Evolutionary conservation across 2,888 invertebrate genomes (phyloP).

Genomic region (Lepeophtheirus nordmannii): DNA sequence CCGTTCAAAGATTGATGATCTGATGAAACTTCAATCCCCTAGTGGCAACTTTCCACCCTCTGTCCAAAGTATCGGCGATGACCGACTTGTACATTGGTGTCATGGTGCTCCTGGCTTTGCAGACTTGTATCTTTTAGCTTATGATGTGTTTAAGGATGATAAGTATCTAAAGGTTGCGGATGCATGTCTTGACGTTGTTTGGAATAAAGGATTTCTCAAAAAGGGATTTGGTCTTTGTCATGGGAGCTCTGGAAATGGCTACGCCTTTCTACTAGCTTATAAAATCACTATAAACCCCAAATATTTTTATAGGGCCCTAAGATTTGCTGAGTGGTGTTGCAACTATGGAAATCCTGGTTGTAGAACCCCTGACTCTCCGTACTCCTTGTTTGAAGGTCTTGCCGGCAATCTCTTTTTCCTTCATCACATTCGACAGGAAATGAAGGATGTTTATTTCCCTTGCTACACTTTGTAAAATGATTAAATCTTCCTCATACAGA

Average conservation of each 20-base stretch:
- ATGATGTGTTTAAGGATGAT: conserved; percentile 25
- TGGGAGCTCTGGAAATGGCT: conserved; percentile 73
- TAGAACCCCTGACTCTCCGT: conserved; percentile 61
- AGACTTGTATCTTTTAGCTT: conserved; percentile 41
- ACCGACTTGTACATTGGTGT: conserved; percentile 77
- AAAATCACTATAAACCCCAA: conserved; percentile 46
- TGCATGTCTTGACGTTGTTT: conserved; percentile 50
- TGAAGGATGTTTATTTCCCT: too few species aligned
- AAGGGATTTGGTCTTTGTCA: conserved; percentile 80
- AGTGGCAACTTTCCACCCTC: conserved; percentile 35
- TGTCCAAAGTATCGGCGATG: conserved; percentile 42
- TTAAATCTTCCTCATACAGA: not conserved
- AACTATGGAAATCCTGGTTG: conserved; percentile 49
- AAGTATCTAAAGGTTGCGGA: conserved; percentile 8
- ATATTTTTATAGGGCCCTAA: conserved; percentile 40
- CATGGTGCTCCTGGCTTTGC: conserved; percentile 82
- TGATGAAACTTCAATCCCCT: conserved; percentile 31
- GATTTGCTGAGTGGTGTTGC: conserved; percentile 58
- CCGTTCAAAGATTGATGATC: conserved; percentile 11
- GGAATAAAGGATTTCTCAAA: conserved; percentile 58
- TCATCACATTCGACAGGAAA: conserved; percentile 39
- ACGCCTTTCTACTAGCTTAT: conserved; percentile 59
- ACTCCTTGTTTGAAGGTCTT: conserved; percentile 67
- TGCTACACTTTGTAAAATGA: not conserved
- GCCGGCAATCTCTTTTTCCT: conserved; percentile 72